Percentiles rank a stretch among this genome's conserved stretches.
Evolutionary conservation across 2,797 vertebrate genomes (phyloP).

Genomic region (Ambastaia sidthimunki): DNA sequence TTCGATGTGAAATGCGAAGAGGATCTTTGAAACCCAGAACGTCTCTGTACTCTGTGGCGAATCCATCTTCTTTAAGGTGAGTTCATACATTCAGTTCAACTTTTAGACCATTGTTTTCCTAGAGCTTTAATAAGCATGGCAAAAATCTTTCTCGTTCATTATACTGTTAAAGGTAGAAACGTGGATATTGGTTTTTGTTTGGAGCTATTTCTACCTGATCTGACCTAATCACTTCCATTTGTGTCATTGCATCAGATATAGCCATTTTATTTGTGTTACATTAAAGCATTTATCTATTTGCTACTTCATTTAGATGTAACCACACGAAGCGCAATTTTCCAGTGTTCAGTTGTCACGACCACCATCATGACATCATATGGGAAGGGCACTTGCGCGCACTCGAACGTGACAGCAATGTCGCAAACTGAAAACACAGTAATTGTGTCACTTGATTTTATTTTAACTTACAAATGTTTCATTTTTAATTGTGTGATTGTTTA

Average conservation of each 20-base stretch:
- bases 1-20: background rate
- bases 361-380: background rate
- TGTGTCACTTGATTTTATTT: background rate
- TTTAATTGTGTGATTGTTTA: too few species aligned
- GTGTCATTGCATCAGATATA: background rate
- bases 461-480: background rate
- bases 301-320: too few species aligned
- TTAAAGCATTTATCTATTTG: too few species aligned
- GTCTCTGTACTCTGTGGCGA: background rate
- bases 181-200: too few species aligned
- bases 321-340: background rate
- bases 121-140: background rate
- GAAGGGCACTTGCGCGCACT: background rate
- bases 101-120: too few species aligned
- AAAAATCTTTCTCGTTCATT: background rate
- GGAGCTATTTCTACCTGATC: background rate
- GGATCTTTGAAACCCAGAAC: conserved; percentile 7
- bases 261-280: background rate
- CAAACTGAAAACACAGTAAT: background rate
- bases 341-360: background rate
- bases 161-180: too few species aligned
- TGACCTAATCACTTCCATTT: background rate
- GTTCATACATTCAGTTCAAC: too few species aligned
- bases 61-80: conserved; percentile 7
- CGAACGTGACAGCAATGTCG: background rate